Evolutionary conservation across 2,888 invertebrate species (phyloP).

Genomic region (Lasius platythorax): DNA sequence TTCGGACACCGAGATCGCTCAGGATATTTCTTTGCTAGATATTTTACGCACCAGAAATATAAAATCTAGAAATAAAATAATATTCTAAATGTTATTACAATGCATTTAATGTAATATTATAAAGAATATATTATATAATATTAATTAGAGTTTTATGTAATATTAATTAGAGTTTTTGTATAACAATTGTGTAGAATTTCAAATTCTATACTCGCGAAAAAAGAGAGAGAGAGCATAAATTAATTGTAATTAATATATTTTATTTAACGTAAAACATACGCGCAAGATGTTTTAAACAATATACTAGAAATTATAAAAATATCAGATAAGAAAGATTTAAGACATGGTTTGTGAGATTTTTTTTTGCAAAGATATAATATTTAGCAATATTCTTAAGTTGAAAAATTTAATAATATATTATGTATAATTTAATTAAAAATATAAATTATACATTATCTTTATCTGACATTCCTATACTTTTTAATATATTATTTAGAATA

Average conservation of each 20-base stretch:
- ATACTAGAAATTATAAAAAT: background rate
- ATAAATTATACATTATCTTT: background rate
- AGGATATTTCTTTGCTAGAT: no score
- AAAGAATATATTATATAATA: no score
- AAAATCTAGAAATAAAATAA: background rate
- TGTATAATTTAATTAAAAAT: background rate
- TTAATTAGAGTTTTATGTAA: no score
- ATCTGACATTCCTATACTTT: background rate
- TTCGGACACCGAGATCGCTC: no score
- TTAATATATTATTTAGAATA: background rate
- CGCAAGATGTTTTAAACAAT: background rate
- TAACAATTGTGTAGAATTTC: background rate
- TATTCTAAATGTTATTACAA: background rate
- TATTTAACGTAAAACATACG: background rate
- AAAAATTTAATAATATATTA: background rate
- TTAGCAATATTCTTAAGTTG: background rate
- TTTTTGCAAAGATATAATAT: background rate
- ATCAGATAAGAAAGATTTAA: background rate
- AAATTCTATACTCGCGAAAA: background rate
- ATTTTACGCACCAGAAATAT: no score
- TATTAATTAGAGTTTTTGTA: background rate
- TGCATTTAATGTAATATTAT: background rate
- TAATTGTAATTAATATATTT: background rate
- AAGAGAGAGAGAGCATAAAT: background rate
- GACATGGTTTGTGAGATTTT: background rate